These are phyloP conservation scores for Teleogryllus occipitalis DNA, from an alignment of 1,140 invertebrate species.

Conservation along the genomic window DNA sequence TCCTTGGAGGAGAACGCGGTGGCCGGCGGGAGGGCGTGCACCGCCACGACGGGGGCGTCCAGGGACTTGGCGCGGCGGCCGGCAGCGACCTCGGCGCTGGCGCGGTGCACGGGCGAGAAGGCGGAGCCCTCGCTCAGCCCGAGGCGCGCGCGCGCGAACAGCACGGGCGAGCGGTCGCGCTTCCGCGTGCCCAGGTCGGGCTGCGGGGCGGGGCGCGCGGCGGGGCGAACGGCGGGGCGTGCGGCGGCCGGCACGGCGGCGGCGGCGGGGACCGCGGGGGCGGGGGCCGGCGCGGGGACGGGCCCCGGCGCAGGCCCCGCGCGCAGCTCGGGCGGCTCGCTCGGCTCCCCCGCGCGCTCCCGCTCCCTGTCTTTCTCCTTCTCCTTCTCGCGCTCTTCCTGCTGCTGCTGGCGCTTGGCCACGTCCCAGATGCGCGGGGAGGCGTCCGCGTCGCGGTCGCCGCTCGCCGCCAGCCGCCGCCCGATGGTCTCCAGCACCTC, in stretches of 20 bases:
- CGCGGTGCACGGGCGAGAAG: constrained; percentile 53
- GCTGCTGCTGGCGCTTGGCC: background rate
- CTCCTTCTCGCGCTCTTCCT: background rate
- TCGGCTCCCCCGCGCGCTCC: background rate
- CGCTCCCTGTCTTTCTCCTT: too few species aligned
- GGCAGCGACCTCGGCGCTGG: constrained; percentile 62
- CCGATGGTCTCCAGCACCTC: background rate
- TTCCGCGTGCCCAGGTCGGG: constrained; percentile 24
- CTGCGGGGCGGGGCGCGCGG: background rate
- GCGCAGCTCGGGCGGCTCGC: background rate
- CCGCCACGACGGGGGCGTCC: constrained; percentile 69
- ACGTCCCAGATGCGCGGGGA: background rate
- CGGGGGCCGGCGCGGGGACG: too few species aligned
- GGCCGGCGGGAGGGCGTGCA: constrained; percentile 67
- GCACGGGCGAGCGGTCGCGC: constrained; percentile 58
- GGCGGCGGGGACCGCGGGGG: too few species aligned
- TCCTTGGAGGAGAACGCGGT: constrained; percentile 81
- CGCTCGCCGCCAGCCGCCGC: background rate
- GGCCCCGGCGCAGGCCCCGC: background rate
- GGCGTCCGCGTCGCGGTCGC: background rate
- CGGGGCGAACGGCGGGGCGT: constrained; percentile 51
- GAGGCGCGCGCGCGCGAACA: constrained; percentile 66
- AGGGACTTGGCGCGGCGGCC: constrained; percentile 65
- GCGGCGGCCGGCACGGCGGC: constrained; percentile 58
- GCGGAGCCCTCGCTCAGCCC: constrained; percentile 75